Evolutionary conservation across 2,113 vertebrate genomes (phyloP).

Genomic region (Microcebus ravelobensis): DNA sequence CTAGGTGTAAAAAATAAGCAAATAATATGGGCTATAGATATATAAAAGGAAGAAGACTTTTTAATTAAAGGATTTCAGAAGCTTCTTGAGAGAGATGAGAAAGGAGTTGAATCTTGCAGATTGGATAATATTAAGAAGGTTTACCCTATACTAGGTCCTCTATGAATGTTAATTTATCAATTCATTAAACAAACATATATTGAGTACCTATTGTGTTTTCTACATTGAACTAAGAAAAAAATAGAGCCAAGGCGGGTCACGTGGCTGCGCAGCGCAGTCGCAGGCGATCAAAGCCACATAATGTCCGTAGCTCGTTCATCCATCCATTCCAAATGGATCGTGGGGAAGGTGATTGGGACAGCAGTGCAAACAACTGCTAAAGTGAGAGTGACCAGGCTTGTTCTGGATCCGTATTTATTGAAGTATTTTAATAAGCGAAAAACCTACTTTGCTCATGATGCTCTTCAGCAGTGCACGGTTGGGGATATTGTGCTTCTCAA

Average conservation of each 20-base stretch:
- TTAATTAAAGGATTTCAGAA: not conserved
- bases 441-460: slow-evolving; percentile 98
- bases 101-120: not conserved
- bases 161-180: slow-evolving; percentile 2
- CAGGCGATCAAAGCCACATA: too few species aligned
- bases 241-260: too few species aligned
- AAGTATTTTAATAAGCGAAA: slow-evolving; percentile 98
- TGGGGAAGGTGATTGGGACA: too few species aligned
- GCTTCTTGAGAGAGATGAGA: not conserved
- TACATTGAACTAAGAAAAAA: not conserved
- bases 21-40: not conserved
- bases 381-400: too few species aligned
- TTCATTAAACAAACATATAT: slow-evolving; percentile 19
- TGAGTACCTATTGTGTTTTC: not conserved
- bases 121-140: not conserved
- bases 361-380: too few species aligned
- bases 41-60: not conserved
- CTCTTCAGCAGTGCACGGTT: slow-evolving; percentile 91
- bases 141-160: not conserved
- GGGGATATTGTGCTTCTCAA: slow-evolving; percentile 97
- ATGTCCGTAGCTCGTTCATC: too few species aligned
- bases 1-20: slow-evolving; percentile 5
- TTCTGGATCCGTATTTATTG: too few species aligned
- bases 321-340: too few species aligned
- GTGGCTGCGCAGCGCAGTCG: too few species aligned